phyloP scores from a whole-genome alignment of 53 echinoderm and acorn worm genomes.

The Patiria pectinifera region DNA sequence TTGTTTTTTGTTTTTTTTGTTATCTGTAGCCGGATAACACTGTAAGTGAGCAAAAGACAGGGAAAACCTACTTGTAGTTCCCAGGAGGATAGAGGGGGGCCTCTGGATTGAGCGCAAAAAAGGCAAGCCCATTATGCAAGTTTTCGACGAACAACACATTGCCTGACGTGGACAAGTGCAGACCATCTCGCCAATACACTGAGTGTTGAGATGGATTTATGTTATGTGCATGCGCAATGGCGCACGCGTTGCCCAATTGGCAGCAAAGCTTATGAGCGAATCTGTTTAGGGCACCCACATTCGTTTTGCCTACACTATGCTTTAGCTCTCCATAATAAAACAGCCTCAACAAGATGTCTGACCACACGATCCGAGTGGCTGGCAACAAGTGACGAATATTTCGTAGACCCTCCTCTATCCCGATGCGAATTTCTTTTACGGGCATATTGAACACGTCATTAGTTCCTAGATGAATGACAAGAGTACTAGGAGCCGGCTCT shows the following conservation, averaged over 20 bases:
- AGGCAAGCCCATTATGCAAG: not conserved
- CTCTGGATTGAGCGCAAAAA: not conserved
- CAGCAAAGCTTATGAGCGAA: not conserved
- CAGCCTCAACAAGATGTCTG: not conserved
- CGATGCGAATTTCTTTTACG: not conserved
- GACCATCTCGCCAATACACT: not conserved
- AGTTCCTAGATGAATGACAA: not conserved
- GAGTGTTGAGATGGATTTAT: not conserved
- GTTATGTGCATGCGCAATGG: not conserved
- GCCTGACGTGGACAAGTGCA: not conserved
- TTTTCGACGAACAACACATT: not conserved
- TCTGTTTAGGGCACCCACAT: not conserved
- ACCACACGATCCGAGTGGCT: not conserved
- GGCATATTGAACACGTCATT: not conserved
- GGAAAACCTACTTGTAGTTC: not conserved
- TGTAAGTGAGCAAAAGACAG: too few species aligned
- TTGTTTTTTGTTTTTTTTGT: too few species aligned
- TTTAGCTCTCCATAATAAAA: slow-evolving; percentile 13
- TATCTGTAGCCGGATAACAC: too few species aligned
- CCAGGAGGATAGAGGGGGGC: not conserved
- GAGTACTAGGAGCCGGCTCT: not conserved
- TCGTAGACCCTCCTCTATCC: not conserved
- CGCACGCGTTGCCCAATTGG: not conserved
- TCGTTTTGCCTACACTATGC: slow-evolving; percentile 1
- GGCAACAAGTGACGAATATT: not conserved